phyloP scores from a whole-genome alignment of 2,113 vertebrate species.

The Bombycilla garrulus region DNA sequence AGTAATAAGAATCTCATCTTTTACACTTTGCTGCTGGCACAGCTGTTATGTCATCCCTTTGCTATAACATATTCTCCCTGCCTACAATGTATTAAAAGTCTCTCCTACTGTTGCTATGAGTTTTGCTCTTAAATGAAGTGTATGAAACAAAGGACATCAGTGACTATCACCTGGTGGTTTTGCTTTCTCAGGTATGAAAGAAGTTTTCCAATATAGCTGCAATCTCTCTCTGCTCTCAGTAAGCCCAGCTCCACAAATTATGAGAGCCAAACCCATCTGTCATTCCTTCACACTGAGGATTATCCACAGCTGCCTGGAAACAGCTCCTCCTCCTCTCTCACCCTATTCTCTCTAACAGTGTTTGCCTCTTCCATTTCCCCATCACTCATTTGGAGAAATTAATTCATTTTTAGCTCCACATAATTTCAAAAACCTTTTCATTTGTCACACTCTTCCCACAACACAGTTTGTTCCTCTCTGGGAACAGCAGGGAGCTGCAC shows the following conservation, averaged over 20 bases:
- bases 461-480: background rate
- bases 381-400: background rate
- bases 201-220: background rate
- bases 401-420: background rate
- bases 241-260: background rate
- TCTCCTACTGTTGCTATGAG: background rate
- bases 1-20: background rate
- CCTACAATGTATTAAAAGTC: background rate
- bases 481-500: background rate
- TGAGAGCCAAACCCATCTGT: background rate
- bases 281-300: background rate
- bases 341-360: background rate
- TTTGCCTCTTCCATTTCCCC: background rate
- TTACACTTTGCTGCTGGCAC: background rate
- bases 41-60: background rate
- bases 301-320: background rate
- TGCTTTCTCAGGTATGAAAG: background rate
- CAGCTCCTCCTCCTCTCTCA: background rate
- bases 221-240: background rate
- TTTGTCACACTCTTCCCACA: background rate
- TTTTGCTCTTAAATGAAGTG: background rate
- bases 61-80: background rate
- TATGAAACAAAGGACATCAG: background rate
- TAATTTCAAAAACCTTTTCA: background rate
- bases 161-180: background rate